A percentile compares a stretch with the other conserved stretches of the same genome.
phyloP scores from a whole-genome alignment of 1,140 invertebrate genomes.

The Pseudomyrmex dendroicus region DNA sequence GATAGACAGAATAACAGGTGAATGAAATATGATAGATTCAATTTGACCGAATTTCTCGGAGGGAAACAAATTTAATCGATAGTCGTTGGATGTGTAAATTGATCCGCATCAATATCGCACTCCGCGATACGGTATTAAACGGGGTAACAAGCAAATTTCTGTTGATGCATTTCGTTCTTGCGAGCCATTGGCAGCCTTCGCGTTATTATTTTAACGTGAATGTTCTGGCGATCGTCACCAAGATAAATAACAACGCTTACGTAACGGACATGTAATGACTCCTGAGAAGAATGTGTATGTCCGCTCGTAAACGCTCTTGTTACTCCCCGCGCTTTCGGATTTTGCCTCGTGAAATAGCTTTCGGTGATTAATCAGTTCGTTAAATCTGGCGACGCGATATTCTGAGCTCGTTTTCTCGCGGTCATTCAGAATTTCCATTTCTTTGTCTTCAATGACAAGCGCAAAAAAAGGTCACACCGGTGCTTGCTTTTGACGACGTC shows the following conservation, averaged over 20 bases:
- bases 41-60: not conserved
- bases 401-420: slow-evolving; percentile 54
- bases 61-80: slow-evolving; percentile 4
- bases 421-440: slow-evolving; percentile 36
- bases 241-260: slow-evolving; percentile 82
- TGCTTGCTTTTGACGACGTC: not conserved
- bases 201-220: slow-evolving; percentile 81
- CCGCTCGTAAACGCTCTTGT: slow-evolving; percentile 31
- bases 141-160: slow-evolving; percentile 64
- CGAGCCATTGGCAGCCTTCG: slow-evolving; percentile 74
- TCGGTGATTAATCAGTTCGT: slow-evolving; percentile 56
- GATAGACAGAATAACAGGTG: not conserved
- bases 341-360: slow-evolving; percentile 45
- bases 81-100: slow-evolving; percentile 15
- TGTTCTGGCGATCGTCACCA: slow-evolving; percentile 73
- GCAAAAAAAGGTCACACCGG: slow-evolving; percentile 33
- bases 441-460: slow-evolving; percentile 32
- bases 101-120: slow-evolving; percentile 5
- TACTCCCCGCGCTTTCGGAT: slow-evolving; percentile 23
- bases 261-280: slow-evolving; percentile 72
- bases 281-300: slow-evolving; percentile 52
- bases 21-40: not conserved
- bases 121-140: slow-evolving; percentile 18
- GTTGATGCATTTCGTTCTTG: slow-evolving; percentile 63
- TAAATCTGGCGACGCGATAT: slow-evolving; percentile 54